phyloP scores from a whole-genome alignment of 2,888 invertebrate species.

The Ennomos quercinarius region DNA sequence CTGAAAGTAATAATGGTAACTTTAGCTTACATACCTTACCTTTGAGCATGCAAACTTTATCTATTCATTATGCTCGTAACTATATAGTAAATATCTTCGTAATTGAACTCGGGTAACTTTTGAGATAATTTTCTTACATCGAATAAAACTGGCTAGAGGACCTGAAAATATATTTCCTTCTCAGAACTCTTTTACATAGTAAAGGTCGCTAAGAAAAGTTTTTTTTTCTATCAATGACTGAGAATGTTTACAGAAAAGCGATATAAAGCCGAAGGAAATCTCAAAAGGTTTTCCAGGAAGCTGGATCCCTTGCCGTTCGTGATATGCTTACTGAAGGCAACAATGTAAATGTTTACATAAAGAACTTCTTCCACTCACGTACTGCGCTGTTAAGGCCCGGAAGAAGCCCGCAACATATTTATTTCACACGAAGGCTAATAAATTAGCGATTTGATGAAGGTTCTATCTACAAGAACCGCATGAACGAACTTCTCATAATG shows the following conservation, averaged over 20 bases:
- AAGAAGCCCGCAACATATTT: slow-evolving; percentile 25
- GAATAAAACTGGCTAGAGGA: too few species aligned
- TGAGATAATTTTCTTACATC: too few species aligned
- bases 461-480: not conserved
- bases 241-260: slow-evolving; percentile 15
- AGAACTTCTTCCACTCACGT: slow-evolving; percentile 28
- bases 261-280: slow-evolving; percentile 20
- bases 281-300: slow-evolving; percentile 21
- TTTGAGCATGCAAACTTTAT: too few species aligned
- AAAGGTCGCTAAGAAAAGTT: slow-evolving; percentile 9
- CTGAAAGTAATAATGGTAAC: too few species aligned
- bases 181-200: too few species aligned
- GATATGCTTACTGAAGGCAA: slow-evolving; percentile 22
- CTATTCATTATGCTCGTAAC: too few species aligned
- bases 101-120: too few species aligned
- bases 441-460: slow-evolving; percentile 18
- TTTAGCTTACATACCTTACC: too few species aligned
- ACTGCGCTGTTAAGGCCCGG: slow-evolving; percentile 24
- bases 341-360: slow-evolving; percentile 31
- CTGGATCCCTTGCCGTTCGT: slow-evolving; percentile 16
- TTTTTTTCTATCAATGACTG: slow-evolving; percentile 17
- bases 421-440: slow-evolving; percentile 19
- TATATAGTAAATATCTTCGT: too few species aligned
- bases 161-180: too few species aligned
- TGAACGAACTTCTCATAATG: too few species aligned